Evolutionary conservation across 2,888 invertebrate species (phyloP), one percentile per base, ranked within the genome.

Genomic region (Myathropa florea): DNA sequence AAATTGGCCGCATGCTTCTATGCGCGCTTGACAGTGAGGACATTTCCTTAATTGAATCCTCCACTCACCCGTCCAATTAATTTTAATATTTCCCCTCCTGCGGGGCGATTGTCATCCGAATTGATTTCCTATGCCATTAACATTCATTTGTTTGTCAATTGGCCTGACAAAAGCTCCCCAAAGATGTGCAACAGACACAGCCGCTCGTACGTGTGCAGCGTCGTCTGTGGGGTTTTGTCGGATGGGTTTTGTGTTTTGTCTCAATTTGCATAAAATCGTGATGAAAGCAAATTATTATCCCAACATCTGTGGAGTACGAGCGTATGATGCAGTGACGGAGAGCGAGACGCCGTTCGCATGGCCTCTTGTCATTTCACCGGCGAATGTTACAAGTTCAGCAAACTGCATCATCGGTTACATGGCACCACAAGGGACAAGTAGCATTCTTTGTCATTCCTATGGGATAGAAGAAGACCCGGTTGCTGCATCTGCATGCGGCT

Each of bases 91-190:
- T 63, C 70, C 26, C 26, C 65, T 73, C 60, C 30, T 55, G 12
- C 6, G 46, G 33, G 46, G 30, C 36, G 83, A 83, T 79, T 76
- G 61, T 71, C 65, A 82, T 86, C 86, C 63, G 77, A 73, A 86
- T 83, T 83, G 83, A 75, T 75, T 79, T 78, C 71, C 64, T 33
- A 71, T 86, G 83, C 75, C 71, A 86, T 83, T 83, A 86, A 86
- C 78, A 82, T 83, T 83, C 71, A 86, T 83, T 83, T 86, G 83
- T 83, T 86, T 86, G 82, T 79, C 86, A 83, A 86, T 83, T 83
- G 79, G 65, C 46, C 36, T 79, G 70, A 73, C 82, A 78, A 75
- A 77, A 77, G 53, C 33, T 61, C 57, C 55, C 39, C 65, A 61
- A 39, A 3, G 36, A 71, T 12, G 23, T 63, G 14, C n/a, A n/a